Percentiles rank a stretch among this genome's conserved stretches.
These are phyloP conservation scores for Pimephales promelas DNA, from an alignment of 2,113 vertebrate species.

Conservation along the genomic window DNA sequence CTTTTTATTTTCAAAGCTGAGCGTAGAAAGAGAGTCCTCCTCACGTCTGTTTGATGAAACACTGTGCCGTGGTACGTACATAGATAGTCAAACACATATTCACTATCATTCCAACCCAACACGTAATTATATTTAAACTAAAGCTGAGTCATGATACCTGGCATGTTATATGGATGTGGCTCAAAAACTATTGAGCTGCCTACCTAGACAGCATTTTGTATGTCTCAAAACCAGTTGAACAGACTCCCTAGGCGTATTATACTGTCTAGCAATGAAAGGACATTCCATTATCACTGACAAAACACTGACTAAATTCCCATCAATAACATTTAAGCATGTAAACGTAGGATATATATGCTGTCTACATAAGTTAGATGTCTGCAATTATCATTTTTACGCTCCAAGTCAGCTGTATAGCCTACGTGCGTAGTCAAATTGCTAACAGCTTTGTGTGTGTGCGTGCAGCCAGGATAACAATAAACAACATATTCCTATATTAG, in stretches of 20 bases:
- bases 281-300: neutral
- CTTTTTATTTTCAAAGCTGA: neutral
- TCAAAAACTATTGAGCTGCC: neutral
- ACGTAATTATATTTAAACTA: neutral
- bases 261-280: neutral
- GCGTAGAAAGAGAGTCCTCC: neutral
- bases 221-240: neutral
- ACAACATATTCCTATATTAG: neutral
- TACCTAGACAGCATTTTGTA: neutral
- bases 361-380: neutral
- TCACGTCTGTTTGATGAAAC: neutral
- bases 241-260: neutral
- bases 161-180: neutral
- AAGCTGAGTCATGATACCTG: slow-evolving; percentile 24
- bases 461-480: neutral
- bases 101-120: neutral
- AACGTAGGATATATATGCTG: neutral
- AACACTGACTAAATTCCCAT: neutral
- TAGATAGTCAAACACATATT: neutral
- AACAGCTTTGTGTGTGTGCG: neutral
- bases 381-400: neutral
- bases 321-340: neutral
- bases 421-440: neutral
- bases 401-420: neutral
- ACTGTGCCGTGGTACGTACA: neutral